Percentiles rank a stretch among this genome's conserved stretches.
Evolutionary conservation across 2,888 invertebrate species (phyloP).

Genomic region (Candidula unifasciata): DNA sequence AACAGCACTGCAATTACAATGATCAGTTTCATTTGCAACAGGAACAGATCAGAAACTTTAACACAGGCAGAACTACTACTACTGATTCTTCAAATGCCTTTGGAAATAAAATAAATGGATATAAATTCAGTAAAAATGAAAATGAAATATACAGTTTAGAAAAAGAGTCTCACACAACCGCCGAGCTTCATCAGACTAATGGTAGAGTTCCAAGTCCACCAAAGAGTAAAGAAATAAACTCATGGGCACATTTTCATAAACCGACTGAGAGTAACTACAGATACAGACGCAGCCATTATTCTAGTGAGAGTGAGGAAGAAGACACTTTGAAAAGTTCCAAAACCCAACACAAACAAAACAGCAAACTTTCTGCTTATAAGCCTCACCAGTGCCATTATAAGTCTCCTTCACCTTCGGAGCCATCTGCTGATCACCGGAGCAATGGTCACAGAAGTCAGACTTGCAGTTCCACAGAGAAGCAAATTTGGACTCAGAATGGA

Average conservation of each 20-base stretch:
- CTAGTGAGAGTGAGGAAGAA: slow-evolving; percentile 72
- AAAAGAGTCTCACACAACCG: not conserved
- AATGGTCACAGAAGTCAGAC: not conserved
- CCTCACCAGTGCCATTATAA: slow-evolving; percentile 2
- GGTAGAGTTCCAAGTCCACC: slow-evolving; percentile 16
- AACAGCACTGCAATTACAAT: slow-evolving; percentile 26
- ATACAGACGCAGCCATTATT: slow-evolving; percentile 70
- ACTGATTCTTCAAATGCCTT: not conserved
- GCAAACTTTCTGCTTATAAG: not conserved
- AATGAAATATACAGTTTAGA: slow-evolving; percentile 12
- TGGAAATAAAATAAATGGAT: slow-evolving; percentile 21
- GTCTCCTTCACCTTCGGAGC: slow-evolving; percentile 33
- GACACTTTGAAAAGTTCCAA: slow-evolving; percentile 5
- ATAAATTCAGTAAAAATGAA: slow-evolving; percentile 23
- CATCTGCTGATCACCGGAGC: not conserved
- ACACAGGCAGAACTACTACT: not conserved
- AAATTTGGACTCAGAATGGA: slow-evolving; percentile 53
- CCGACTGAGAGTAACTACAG: slow-evolving; percentile 64
- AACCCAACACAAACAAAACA: slow-evolving; percentile 1
- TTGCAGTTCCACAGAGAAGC: not conserved
- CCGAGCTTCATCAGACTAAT: not conserved
- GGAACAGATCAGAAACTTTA: slow-evolving; percentile 49
- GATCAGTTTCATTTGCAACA: slow-evolving; percentile 40
- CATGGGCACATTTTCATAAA: slow-evolving; percentile 71
- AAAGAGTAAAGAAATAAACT: slow-evolving; percentile 56